These are phyloP conservation scores for Lycaena phlaeas DNA, from an alignment of 2,888 invertebrate species.

Conservation along the genomic window DNA sequence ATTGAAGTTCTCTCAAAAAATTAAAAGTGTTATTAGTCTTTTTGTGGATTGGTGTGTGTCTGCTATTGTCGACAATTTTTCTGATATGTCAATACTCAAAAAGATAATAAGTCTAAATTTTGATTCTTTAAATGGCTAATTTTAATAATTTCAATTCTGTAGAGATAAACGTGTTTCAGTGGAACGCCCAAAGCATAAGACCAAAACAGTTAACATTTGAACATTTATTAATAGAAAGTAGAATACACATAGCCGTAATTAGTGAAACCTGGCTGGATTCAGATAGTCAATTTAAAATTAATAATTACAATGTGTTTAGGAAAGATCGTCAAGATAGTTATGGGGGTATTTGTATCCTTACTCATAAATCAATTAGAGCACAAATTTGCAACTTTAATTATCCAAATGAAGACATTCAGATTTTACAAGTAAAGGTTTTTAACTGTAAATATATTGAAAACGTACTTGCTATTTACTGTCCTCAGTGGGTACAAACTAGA, in stretches of 20 bases:
- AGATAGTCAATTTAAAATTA: slow-evolving; percentile 1
- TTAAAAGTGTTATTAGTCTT: too few relatives aligned
- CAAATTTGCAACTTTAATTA: background rate
- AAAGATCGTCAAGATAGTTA: background rate
- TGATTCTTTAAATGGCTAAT: background rate
- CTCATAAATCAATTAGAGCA: background rate
- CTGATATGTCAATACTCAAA: background rate
- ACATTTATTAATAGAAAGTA: slow-evolving; percentile 1
- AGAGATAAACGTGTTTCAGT: background rate
- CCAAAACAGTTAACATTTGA: slow-evolving; percentile 1
- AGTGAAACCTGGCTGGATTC: background rate
- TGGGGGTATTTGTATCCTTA: background rate
- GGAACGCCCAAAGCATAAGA: slow-evolving; percentile 1
- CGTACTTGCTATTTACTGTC: background rate
- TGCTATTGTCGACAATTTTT: background rate
- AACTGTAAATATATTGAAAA: background rate
- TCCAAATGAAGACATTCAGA: too few relatives aligned
- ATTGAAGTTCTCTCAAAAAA: too few relatives aligned
- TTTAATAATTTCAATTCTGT: background rate
- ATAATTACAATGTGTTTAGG: background rate
- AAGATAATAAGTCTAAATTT: background rate
- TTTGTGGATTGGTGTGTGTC: slow-evolving; percentile 4
- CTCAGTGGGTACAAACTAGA: background rate
- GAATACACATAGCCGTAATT: background rate
- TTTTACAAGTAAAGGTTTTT: background rate